phyloP scores from a whole-genome alignment of 1,140 invertebrate genomes.

The Daktulosphaira vitifoliae region DNA sequence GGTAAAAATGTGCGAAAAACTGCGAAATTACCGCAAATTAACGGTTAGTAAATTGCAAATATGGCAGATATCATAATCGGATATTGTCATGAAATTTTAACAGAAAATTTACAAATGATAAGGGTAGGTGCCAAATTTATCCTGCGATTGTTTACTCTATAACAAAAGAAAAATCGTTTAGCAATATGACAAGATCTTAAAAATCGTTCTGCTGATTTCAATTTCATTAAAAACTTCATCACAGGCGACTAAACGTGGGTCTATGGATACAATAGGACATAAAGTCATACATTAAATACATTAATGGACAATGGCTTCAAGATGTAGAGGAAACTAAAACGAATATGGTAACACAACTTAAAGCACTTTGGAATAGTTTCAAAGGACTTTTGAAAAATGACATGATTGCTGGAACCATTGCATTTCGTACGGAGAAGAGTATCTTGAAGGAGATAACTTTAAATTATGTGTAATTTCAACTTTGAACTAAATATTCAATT shows the following conservation, averaged over 20 bases:
- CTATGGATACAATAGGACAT: too few species aligned
- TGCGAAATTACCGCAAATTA: not conserved
- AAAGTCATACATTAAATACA: too few species aligned
- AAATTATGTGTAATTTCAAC: not conserved
- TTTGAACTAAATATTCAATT: too few species aligned
- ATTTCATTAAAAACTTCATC: too few species aligned
- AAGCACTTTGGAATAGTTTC: conserved; percentile 35
- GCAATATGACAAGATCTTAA: too few species aligned
- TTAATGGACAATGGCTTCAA: not conserved
- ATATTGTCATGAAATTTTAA: not conserved
- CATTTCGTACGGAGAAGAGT: conserved; percentile 3
- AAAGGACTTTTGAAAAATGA: conserved; percentile 26
- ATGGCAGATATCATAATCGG: not conserved
- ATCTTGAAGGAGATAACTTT: conserved; percentile 19
- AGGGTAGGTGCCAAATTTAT: not conserved
- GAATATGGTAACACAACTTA: conserved; percentile 22
- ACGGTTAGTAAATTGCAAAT: not conserved
- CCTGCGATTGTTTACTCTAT: not conserved
- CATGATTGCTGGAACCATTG: not conserved
- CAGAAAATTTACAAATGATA: not conserved
- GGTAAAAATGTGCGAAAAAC: not conserved
- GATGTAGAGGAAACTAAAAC: not conserved
- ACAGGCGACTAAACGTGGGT: too few species aligned
- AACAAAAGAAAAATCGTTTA: too few species aligned
- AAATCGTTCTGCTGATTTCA: too few species aligned